phyloP scores from a whole-genome alignment of 1,140 invertebrate genomes.

The Pristionchus pacificus region DNA sequence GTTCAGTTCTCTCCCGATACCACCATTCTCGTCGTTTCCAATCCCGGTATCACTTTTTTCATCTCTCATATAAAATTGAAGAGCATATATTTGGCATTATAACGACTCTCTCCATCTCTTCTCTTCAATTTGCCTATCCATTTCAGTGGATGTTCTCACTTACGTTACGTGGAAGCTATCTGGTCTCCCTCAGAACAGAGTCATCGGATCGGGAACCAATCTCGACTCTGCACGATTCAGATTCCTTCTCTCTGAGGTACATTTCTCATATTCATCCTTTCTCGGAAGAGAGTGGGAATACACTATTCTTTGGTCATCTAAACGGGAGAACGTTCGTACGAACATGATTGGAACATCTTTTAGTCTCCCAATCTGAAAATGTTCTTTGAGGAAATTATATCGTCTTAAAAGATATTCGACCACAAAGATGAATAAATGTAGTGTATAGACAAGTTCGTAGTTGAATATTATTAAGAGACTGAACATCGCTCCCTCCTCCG shows the following conservation, averaged over 20 bases:
- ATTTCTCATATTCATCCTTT: background rate
- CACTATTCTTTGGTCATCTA: too few species aligned
- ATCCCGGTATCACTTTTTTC: conserved; percentile 66
- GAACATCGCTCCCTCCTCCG: conserved; percentile 73
- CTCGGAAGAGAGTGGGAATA: background rate
- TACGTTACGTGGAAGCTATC: conserved; percentile 89
- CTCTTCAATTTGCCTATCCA: too few species aligned
- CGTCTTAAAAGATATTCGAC: too few species aligned
- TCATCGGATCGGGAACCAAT: conserved; percentile 85
- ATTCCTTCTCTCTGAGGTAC: conserved; percentile 73
- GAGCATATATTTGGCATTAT: too few species aligned
- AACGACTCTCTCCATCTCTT: too few species aligned
- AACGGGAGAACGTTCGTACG: too few species aligned
- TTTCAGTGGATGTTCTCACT: conserved; percentile 75
- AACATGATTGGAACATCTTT: too few species aligned
- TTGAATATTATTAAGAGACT: conserved; percentile 66
- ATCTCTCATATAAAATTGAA: conserved; percentile 4
- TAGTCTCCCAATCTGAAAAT: too few species aligned
- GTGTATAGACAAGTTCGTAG: too few species aligned
- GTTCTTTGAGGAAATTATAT: too few species aligned
- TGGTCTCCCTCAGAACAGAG: conserved; percentile 76
- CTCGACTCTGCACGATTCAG: conserved; percentile 82
- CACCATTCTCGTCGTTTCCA: conserved; percentile 80
- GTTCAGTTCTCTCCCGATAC: conserved; percentile 80
- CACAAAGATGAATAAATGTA: too few species aligned